A percentile compares a stretch with the other conserved stretches of the same genome.
Evolutionary conservation across 2,888 invertebrate genomes (phyloP).

Genomic region (Salticus scenicus): DNA sequence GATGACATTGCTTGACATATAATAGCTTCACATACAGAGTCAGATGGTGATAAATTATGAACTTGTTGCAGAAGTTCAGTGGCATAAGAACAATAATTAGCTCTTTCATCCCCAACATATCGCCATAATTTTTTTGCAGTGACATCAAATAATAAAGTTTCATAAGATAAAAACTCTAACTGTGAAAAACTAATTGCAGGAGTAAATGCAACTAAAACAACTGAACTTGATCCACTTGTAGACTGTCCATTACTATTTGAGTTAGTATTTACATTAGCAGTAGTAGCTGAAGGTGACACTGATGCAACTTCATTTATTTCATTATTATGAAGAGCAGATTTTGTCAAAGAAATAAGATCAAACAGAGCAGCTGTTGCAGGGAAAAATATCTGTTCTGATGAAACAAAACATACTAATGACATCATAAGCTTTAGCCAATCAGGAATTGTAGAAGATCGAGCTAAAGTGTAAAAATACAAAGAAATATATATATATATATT

Average conservation of each 20-base stretch:
- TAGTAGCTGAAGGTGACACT: conserved; percentile 7
- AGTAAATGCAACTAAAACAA: conserved; percentile 61
- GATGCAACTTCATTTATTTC: conserved; percentile 58
- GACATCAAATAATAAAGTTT: conserved; percentile 77
- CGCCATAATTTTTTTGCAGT: conserved; percentile 84
- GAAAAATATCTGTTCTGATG: conserved; percentile 78
- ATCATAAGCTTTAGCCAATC: conserved; percentile 84
- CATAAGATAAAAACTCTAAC: conserved; percentile 53
- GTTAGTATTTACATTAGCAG: no score
- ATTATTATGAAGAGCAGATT: conserved; percentile 50
- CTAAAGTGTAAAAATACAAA: conserved; percentile 36
- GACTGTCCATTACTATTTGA: neutral
- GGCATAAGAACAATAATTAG: conserved; percentile 80
- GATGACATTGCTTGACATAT: conserved; percentile 78
- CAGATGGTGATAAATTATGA: conserved; percentile 82
- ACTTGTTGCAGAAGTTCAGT: conserved; percentile 85
- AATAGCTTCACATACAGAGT: conserved; percentile 83
- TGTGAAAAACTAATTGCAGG: conserved; percentile 59
- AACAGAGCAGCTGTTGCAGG: conserved; percentile 83
- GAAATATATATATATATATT: neutral
- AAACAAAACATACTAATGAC: conserved; percentile 82
- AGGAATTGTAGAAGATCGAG: conserved; percentile 77
- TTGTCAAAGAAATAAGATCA: conserved; percentile 81
- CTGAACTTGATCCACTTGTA: conserved; percentile 22
- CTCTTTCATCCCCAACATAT: conserved; percentile 80